Evolutionary conservation across 2,888 invertebrate species (phyloP).

Genomic region (Drosophila bunnanda): DNA sequence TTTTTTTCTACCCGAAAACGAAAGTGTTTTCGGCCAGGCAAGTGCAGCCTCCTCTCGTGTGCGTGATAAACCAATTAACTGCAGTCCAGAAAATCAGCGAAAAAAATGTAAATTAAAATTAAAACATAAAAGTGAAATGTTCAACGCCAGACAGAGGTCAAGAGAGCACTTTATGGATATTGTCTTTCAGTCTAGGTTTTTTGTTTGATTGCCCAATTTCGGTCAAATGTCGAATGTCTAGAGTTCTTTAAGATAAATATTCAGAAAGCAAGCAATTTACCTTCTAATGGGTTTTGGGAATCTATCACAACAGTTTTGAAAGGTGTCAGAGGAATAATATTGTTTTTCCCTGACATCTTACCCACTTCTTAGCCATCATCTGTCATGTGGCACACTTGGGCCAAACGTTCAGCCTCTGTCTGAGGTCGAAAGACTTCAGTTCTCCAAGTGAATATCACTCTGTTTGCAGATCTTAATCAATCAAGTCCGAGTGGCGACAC

Average conservation of each 20-base stretch:
- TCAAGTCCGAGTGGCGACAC: conserved; percentile 24
- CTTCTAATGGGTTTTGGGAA: conserved; percentile 9
- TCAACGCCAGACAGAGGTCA: conserved; percentile 22
- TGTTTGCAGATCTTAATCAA: conserved; percentile 33
- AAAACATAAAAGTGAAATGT: conserved; percentile 33
- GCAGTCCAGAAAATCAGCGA: conserved; percentile 26
- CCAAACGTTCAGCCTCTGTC: neutral
- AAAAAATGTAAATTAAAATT: conserved; percentile 8
- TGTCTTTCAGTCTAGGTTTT: conserved; percentile 7
- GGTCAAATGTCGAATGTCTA: conserved; percentile 46
- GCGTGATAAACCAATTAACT: conserved; percentile 79
- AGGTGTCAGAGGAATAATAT: neutral
- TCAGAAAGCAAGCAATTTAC: conserved; percentile 10
- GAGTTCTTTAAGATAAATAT: neutral
- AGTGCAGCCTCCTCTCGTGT: conserved; percentile 68
- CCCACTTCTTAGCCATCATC: conserved; percentile 7
- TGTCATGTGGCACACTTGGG: conserved; percentile 5
- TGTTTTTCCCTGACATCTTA: neutral
- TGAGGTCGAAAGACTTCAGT: neutral
- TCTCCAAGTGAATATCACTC: conserved; percentile 1
- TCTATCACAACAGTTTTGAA: neutral
- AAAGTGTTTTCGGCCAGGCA: conserved; percentile 72
- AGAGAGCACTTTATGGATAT: neutral
- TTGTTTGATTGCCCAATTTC: conserved; percentile 53
- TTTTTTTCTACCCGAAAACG: conserved; percentile 47